Evolutionary conservation across 2,797 vertebrate species (phyloP), one percentile per base, ranked within the genome.

Genomic region (Bothrops alternatus): DNA sequence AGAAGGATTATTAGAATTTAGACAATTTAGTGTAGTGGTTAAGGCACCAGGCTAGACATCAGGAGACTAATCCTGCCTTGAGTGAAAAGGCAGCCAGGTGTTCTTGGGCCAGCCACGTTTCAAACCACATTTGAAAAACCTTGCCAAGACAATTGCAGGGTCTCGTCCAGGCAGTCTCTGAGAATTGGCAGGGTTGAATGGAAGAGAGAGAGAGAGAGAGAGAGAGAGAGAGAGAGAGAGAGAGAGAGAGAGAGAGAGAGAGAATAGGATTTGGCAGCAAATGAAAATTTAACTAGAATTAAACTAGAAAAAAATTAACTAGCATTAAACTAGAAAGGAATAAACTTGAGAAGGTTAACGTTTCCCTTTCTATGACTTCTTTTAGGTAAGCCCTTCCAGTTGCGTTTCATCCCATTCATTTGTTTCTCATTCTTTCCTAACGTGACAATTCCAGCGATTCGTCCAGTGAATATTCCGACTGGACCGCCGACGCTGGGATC

Each of bases 401-500:
- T 73, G 13, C 56, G 0, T 47, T 6, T 47, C 26, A n/a, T n/a
- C 18, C 82, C 1, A 4, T 1, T 57, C 37, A 4, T 82, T 23
- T 55, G 47, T 78, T 42, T 94, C 57, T 93, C 42, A 56, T 3
- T 2, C 90, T 88, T 89, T 95, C 82, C 91, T 82, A 90, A 94
- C 95, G 73, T 94, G 87, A 94, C 93, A 20, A 91, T 95, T 93
- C 0, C 95, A 99, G 99, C 63, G 98, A 99, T 96, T 99, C 99
- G 12, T 99, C 99, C 91, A 99, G 99, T 95, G 99, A 99, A 92
- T 99, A 99, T 97, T 99, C 99, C 0, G 99, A 99, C 95, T 99
- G 99, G 99, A 99, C 98, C 18, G 99, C 99, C 26, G 99, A 99
- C 93, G 99, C 99, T 2, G 99, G 99, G 23, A 99, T 99, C 96